Percentiles rank a stretch among this genome's conserved stretches.
These are phyloP conservation scores for Anser brachyrhynchus DNA, from an alignment of 2,113 vertebrate genomes.

Conservation along the genomic window DNA sequence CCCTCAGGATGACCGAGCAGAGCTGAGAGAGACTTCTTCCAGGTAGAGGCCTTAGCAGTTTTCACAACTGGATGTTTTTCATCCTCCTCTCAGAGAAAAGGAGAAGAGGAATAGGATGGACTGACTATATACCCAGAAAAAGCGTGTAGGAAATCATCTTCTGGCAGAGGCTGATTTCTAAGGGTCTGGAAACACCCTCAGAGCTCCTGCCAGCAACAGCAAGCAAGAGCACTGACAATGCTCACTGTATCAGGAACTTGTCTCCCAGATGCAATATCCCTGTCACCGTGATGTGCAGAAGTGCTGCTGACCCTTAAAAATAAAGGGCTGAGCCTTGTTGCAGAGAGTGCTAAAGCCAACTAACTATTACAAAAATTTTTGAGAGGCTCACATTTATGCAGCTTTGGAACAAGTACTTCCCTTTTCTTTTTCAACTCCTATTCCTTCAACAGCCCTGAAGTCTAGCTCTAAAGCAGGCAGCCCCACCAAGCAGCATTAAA, in stretches of 20 bases:
- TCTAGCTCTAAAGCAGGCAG: neutral
- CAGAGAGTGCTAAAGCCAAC: accelerated
- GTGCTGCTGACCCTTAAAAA: neutral
- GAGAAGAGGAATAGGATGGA: neutral
- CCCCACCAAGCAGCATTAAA: neutral
- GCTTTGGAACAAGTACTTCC: neutral
- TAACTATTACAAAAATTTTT: neutral
- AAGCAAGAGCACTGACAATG: accelerated
- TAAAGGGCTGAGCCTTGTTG: neutral
- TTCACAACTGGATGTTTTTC: neutral
- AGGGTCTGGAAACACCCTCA: neutral
- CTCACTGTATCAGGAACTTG: neutral
- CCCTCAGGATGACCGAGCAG: no score
- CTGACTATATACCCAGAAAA: neutral
- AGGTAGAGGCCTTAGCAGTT: neutral
- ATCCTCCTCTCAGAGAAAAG: neutral
- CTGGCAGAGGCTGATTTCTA: neutral
- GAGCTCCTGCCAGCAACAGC: neutral
- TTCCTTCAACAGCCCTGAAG: neutral
- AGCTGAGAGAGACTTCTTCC: neutral
- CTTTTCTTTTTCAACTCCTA: neutral
- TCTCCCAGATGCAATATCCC: accelerated
- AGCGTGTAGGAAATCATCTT: neutral
- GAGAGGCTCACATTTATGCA: neutral
- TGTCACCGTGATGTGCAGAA: neutral